Evolutionary conservation across 1,140 invertebrate genomes (phyloP).

Genomic region (Heterodera schachtii): DNA sequence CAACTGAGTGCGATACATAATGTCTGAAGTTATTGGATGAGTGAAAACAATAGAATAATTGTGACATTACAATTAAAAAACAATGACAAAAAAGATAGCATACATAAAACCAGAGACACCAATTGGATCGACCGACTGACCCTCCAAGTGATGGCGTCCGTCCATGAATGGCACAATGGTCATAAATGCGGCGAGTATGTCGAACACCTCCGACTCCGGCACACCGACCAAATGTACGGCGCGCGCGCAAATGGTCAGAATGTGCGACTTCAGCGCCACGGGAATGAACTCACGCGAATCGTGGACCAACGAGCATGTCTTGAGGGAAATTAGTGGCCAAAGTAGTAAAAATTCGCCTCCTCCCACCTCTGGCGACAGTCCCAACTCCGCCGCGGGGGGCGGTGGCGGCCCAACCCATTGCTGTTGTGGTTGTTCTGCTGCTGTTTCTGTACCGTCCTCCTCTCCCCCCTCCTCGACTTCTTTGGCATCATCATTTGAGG

Average conservation of each 20-base stretch:
- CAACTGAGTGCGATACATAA: slow-evolving; percentile 40
- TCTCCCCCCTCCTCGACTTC: no score
- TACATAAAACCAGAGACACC: not conserved
- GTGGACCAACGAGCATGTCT: slow-evolving; percentile 31
- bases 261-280: slow-evolving; percentile 19
- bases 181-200: slow-evolving; percentile 32
- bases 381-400: no score
- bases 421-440: no score
- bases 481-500: no score
- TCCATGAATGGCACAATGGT: slow-evolving; percentile 41
- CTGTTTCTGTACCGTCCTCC: no score
- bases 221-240: slow-evolving; percentile 37
- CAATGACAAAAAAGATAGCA: no score
- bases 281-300: slow-evolving; percentile 7
- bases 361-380: no score
- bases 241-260: slow-evolving; percentile 36
- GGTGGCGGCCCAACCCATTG: no score
- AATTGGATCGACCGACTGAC: not conserved
- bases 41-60: no score
- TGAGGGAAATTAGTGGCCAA: not conserved
- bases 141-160: slow-evolving; percentile 44
- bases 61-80: no score
- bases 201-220: slow-evolving; percentile 43
- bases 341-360: not conserved
- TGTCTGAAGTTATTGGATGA: slow-evolving; percentile 17